Evolutionary conservation across 2,888 invertebrate genomes (phyloP).

Genomic region (Sarcophaga carnaria): DNA sequence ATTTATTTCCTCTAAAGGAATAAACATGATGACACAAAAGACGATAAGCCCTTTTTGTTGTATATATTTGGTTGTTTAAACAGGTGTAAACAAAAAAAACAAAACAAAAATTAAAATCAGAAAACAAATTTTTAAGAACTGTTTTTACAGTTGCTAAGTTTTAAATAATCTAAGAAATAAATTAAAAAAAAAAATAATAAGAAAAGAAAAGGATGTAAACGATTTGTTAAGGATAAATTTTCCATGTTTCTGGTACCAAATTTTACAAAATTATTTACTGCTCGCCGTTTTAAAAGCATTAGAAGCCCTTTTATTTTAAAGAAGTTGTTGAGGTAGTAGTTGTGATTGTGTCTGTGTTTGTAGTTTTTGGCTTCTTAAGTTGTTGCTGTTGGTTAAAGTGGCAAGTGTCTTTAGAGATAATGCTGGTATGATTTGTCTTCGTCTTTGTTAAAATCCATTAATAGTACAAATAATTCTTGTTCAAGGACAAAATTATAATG

Average conservation of each 20-base stretch:
- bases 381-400: neutral
- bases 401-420: slow-evolving; percentile 20
- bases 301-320: no score
- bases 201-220: neutral
- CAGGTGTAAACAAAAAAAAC: no score
- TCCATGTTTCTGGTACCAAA: no score
- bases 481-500: slow-evolving; percentile 66
- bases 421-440: slow-evolving; percentile 57
- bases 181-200: neutral
- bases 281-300: no score
- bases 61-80: no score
- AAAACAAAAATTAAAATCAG: no score
- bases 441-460: slow-evolving; percentile 61
- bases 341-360: neutral
- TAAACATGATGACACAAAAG: neutral
- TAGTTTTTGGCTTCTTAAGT: neutral
- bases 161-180: neutral
- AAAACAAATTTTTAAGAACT: no score
- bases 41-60: neutral
- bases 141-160: neutral
- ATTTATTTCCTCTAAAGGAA: neutral
- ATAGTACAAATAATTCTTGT: slow-evolving; percentile 69
- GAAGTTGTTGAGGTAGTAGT: neutral
- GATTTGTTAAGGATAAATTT: neutral
- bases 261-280: no score